Base-by-base conservation (phyloP, 2,797 vertebrate species). In the Squalus acanthias region DNA sequence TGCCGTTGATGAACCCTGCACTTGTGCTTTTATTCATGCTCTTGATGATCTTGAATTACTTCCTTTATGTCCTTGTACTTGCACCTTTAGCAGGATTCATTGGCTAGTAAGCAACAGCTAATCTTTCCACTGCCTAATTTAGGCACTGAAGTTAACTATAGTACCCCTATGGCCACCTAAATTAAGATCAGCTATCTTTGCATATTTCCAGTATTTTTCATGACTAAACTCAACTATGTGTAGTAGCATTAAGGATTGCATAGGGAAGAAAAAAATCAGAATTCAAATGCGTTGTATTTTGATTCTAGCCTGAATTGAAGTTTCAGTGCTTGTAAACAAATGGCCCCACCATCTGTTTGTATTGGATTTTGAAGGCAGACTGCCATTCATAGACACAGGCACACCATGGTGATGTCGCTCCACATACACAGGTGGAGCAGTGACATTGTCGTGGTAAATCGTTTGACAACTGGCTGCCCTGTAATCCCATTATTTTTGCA, bases 241-340 rank as follows among this genome's bases (percentile, higher is more conserved):
- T 20, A 8, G 63, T 22, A n/a, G 33, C 60, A 22, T 9, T 69
- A 24, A 93, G n/a, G 17, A 67, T 93, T 67, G 39, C 60, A 7
- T 29, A 33, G n/a, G 17, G 20, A 22, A n/a, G 39, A 39, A 93
- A 39, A 13, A 82, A 93, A 93, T n/a, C 29, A 1, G 8, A 93
- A 69, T 46, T 69, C 20, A 69, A 69, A 69, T 69, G n/a, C 33
- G n/a, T 39, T 1, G n/a, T 24, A n/a, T 93, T 93, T 93, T 93
- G 33, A 69, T 20, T 67, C 39, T 46, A 69, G 63, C 46, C n/a
- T 93, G 91, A 93, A 69, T 39, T 92, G 63, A 92, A 92, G 60
- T 67, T 92, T 92, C 39, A 85, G 33, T 65, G 26, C 33, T 92
- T 67, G 89, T 65, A 92, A 92, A 92, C 89, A 92, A 92, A 92